Evolutionary conservation across 2,888 invertebrate species (phyloP), one percentile per base, ranked within the genome.

Genomic region (Melanchra persicariae): DNA sequence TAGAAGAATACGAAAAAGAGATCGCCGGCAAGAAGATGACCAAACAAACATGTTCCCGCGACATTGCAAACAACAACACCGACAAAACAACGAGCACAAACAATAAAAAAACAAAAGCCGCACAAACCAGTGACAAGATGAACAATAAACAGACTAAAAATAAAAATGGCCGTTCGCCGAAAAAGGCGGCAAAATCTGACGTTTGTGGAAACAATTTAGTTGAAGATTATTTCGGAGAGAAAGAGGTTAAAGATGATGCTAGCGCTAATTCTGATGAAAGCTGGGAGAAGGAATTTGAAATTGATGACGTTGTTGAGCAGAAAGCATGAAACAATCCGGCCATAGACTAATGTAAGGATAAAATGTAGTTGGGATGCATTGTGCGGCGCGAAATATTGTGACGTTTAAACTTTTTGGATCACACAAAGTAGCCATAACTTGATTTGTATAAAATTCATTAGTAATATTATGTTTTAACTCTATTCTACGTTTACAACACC

Each of bases 1-100:
- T 97, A 85, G 97, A 97, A 87, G 97, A 97, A 87, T 97, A 97
- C 89, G 97, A 97, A 89, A 96, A 95, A 73, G 97, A 97, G 90
- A 97, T 96, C 51, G 88, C 94, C 0, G 90, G 91, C 30, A 95
- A 96, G 79, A 96, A 96, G 83, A 87, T 88, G 68, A 89, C 89
- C 34, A 93, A 92, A 85, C 89, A 90, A 58, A 87, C 88, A 0
- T 86, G 90, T 8, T 83, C 91, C 15, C 88, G 90, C 1, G 95
- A 95, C 79, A 69, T 90, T 24, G 76, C 90, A 24, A 95, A 95
- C 77, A 95, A 95, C 77, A 95, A 94, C 79, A 86, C 89, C 2
- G 88, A 89, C 55, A 91, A 91, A 86, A 88, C 85, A 15, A 91
- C 86, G 12, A 87, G 83, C 85, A 89, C 90, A 40, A 87, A 84